Conservation (phyloP, 1,140 invertebrate species). For the Calosoma granatense region DNA sequence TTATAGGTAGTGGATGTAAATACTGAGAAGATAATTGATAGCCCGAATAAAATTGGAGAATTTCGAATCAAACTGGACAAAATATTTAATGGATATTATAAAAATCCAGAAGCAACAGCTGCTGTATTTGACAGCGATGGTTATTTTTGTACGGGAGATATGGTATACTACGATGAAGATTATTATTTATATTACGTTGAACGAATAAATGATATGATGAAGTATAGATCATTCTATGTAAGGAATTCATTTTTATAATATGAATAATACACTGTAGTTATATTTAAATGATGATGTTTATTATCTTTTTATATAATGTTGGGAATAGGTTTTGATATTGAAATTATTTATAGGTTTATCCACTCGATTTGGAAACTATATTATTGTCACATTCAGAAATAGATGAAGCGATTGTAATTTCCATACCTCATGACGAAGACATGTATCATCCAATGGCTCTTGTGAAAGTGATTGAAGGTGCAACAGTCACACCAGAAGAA, state of each 20-base stretch:
- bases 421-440: neutral
- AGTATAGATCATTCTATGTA: neutral
- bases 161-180: slow-evolving; percentile 1
- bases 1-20: neutral
- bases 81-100: neutral
- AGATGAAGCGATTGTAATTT: neutral
- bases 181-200: neutral
- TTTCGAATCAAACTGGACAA: neutral
- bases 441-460: neutral
- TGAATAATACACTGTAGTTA: no score
- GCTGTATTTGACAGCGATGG: neutral
- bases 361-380: neutral
- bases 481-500: neutral
- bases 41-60: neutral
- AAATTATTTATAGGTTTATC: no score
- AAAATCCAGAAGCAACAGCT: neutral
- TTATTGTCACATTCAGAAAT: neutral
- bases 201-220: neutral
- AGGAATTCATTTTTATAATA: neutral
- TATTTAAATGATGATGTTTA: no score
- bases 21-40: slow-evolving; percentile 25
- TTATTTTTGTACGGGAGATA: neutral
- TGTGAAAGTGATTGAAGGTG: neutral
- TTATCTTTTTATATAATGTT: no score
- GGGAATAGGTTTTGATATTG: no score